phyloP scores from a whole-genome alignment of 2,888 invertebrate species.

The Arctia plantaginis region DNA sequence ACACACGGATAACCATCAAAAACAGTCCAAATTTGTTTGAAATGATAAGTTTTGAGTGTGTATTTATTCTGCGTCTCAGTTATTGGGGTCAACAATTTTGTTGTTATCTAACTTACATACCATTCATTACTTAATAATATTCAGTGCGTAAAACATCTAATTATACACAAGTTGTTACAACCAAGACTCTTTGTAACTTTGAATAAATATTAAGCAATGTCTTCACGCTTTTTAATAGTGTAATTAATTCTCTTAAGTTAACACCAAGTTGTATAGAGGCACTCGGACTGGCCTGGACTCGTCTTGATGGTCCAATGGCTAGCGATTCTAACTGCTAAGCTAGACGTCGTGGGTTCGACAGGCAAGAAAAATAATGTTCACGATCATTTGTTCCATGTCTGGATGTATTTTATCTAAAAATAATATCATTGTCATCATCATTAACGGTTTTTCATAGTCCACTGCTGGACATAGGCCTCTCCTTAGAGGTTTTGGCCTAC shows the following conservation, averaged over 20 bases:
- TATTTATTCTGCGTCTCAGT: not conserved
- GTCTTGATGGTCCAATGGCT: too few relatives aligned
- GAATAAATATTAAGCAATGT: not conserved
- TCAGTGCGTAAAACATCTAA: constrained; percentile 17
- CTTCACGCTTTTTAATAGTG: not conserved
- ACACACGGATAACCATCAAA: not conserved
- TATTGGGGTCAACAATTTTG: not conserved
- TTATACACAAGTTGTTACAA: constrained; percentile 12
- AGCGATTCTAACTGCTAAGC: too few relatives aligned
- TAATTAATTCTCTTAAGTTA: not conserved
- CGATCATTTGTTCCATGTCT: too few relatives aligned
- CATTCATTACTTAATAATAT: constrained; percentile 22
- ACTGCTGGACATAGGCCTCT: too few relatives aligned
- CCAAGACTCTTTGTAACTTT: not conserved
- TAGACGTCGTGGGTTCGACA: too few relatives aligned
- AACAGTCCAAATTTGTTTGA: not conserved
- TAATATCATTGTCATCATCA: too few relatives aligned
- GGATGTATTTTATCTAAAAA: too few relatives aligned
- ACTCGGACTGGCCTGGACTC: too few relatives aligned
- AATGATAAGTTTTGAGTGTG: not conserved
- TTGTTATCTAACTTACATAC: constrained; percentile 15
- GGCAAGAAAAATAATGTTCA: too few relatives aligned
- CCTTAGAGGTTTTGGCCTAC: too few relatives aligned
- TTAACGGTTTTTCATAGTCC: too few relatives aligned
- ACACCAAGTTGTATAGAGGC: not conserved